Percentiles rank a stretch among this genome's conserved stretches.
phyloP scores from a whole-genome alignment of 64 coral and sea anemone genomes.

The Montipora capricornis region DNA sequence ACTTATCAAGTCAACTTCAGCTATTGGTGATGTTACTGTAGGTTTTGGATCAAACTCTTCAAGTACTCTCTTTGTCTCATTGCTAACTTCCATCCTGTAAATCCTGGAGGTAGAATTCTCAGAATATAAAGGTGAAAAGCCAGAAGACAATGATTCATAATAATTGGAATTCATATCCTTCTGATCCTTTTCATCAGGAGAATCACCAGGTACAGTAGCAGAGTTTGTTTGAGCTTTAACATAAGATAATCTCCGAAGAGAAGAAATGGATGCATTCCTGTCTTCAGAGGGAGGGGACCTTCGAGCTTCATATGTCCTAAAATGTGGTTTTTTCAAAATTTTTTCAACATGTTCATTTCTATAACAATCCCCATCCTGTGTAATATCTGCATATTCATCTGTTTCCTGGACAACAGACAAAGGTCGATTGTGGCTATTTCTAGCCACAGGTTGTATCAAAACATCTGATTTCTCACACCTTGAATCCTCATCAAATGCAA shows the following conservation, averaged over 20 bases:
- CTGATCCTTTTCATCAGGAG: neutral
- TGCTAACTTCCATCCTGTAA: neutral
- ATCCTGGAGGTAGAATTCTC: neutral
- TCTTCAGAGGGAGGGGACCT: slow-evolving; percentile 14
- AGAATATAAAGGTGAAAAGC: neutral
- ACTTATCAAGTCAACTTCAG: slow-evolving; percentile 59
- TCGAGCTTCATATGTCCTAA: slow-evolving; percentile 9
- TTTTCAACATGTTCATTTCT: slow-evolving; percentile 45
- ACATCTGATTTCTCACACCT: slow-evolving; percentile 2
- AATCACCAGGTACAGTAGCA: slow-evolving; percentile 31
- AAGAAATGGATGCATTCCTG: neutral
- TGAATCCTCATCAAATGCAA: neutral
- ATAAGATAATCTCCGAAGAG: slow-evolving; percentile 84
- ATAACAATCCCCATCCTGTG: slow-evolving; percentile 23
- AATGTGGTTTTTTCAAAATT: slow-evolving; percentile 32
- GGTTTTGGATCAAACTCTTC: slow-evolving; percentile 59
- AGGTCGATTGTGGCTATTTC: slow-evolving; percentile 43
- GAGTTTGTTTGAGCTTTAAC: slow-evolving; percentile 88
- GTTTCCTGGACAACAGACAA: slow-evolving; percentile 85
- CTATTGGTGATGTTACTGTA: neutral
- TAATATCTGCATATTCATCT: slow-evolving; percentile 66
- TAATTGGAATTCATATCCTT: slow-evolving; percentile 6
- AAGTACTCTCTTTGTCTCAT: slow-evolving; percentile 12
- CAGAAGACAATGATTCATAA: neutral
- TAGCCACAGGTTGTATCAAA: slow-evolving; percentile 13